Base-by-base conservation (phyloP, 2,113 vertebrate genomes). In the Ceuthmochares aereus region DNA sequence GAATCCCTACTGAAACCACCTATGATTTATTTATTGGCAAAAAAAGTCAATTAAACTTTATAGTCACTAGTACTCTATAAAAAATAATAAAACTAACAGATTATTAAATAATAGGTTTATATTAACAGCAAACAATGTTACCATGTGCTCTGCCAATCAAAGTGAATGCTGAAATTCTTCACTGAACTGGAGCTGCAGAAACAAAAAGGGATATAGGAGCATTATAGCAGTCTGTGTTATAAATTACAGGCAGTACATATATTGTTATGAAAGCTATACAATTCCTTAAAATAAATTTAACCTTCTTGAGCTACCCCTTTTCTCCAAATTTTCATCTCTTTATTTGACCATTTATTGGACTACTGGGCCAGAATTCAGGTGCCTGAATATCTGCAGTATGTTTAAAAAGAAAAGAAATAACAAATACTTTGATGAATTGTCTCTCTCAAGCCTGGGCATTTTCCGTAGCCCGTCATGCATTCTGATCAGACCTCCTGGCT, bases 31-130 rank as follows among this genome's bases (percentile, higher is more conserved):
- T 87, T 87, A 73, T 72, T 84, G 68, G 40, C 16, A 80, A 92
- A 95, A 86, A 95, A 95, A 85, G 42, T 80, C 82, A 84, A 93
- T 78, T 93, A 80, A 95, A 96, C 56, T 78, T 96, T 96, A 93
- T 78, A 90, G 87, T 78, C 64, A 64, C 59, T 70, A 74, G 21
- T 63, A 89, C 45, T 63, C 85, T 77, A 51, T 78, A 84, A 94
- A 92, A 89, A 86, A 86, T n/a, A 88, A 92, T 75, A 92, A 87
- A 95, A 67, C 52, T 77, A 92, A 81, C 37, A 72, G 45, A 60
- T 92, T 27, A 84, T 89, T 83, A 83, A 92, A 84, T 85, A 96
- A 87, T 86, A 78, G 68, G 37, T 81, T 90, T 95, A 74, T 76
- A 88, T 83, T 77, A 88, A 88, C 0, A 2, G 63, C 55, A 74